Evolutionary conservation across 2,113 vertebrate genomes (phyloP).

Genomic region (Empidonax alnorum): DNA sequence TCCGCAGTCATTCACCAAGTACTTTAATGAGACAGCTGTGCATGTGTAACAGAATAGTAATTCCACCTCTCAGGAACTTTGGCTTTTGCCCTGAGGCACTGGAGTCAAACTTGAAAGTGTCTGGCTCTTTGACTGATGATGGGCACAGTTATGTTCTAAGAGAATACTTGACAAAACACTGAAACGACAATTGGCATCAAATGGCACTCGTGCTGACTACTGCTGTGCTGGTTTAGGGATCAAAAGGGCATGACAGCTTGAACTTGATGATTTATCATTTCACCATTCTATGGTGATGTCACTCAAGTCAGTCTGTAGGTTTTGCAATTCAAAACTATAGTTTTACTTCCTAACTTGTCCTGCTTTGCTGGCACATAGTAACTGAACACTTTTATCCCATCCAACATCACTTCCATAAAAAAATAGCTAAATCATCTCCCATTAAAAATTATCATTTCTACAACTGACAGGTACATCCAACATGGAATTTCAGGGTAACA

Average conservation of each 20-base stretch:
- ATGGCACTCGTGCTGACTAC: not conserved
- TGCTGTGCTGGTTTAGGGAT: not conserved
- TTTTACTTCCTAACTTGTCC: not conserved
- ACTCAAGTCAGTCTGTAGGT: not conserved
- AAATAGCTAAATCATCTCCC: not conserved
- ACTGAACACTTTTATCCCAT: not conserved
- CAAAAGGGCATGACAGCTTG: not conserved
- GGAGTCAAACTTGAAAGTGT: not conserved
- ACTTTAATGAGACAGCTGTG: not conserved
- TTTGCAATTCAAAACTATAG: not conserved
- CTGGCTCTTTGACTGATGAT: not conserved
- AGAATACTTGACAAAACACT: not conserved
- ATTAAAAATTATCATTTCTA: not conserved
- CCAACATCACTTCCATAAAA: not conserved
- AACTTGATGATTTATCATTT: not conserved
- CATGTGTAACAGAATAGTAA: not conserved
- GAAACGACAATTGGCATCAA: not conserved
- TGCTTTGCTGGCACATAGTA: not conserved
- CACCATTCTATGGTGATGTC: not conserved
- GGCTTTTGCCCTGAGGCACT: not conserved
- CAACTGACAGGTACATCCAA: not conserved
- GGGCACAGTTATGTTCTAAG: not conserved
- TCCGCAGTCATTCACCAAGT: not conserved
- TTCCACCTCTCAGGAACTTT: not conserved
- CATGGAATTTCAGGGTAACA: not conserved